Evolutionary conservation across 2,888 invertebrate species (phyloP), one percentile per base, ranked within the genome.

Genomic region (Epistrophe eligans): DNA sequence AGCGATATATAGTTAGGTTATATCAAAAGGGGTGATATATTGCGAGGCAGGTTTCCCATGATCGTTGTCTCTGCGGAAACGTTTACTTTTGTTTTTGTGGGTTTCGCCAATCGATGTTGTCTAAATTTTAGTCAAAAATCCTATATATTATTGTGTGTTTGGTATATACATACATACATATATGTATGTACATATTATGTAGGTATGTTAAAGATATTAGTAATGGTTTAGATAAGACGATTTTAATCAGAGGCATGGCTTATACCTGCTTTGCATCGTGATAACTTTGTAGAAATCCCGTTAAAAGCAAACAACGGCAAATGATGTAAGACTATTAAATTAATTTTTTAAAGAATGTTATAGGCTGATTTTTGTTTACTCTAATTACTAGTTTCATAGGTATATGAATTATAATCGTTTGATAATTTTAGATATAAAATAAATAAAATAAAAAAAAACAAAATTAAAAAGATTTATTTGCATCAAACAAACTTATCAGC

Each of bases 31-130:
- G 43, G 5, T 55, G 40, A 38, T 32, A 19, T 17, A 58, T 11
- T 24, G 24, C 38, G 35, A 48, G 48, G n/a, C n/a, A 48, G 52
- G 55, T 64, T 55, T 13, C 24, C 10, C 1, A n/a, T n/a, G 73
- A 38, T 66, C 4, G 9, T 7, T 19, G 48, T 55, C 15, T 6
- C 4, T 55, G 28, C 67, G 43, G 67, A 60, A 67, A 80, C 52
- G 4, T 38, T 73, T 32, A 15, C 40, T 57, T 66, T 57, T 11
- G 17, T 19, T 19, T 13, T 62, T 38, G 0, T 4, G 24, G 24
- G 24, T 24, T 35, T 0, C 19, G n/a, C 11, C 11, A 60, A 38
- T 35, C 0, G 9, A 32, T 50, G 50, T 24, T 24, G 24, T 24
- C 52, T 32, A 7, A 32, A 32, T 32, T 4, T 32, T 3, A 32